Base-by-base conservation (phyloP, 2,888 invertebrate species). In the Melolontha melolontha region DNA sequence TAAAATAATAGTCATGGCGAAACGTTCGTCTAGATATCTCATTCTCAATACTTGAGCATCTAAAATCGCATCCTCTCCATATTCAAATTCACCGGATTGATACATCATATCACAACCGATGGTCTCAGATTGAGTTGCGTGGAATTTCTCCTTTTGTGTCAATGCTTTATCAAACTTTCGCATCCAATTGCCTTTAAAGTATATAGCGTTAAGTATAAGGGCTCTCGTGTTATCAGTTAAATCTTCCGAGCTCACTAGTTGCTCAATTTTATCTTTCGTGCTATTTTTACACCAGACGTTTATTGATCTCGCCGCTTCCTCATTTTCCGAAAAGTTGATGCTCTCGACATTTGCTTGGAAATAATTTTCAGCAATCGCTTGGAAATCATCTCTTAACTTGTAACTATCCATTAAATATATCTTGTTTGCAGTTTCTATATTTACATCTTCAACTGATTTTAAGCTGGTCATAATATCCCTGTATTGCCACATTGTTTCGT, bases 191-290 rank as follows among this genome's bases (percentile, higher is more conserved):
- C 91, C 88, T 85, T 95, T 95, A 83, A 96, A 96, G 80, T 95
- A 94, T n/a, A 96, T 87, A 0, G 94, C 95, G 79, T 94, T 96
- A 2, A 94, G 87, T 4, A 96, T 86, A 1, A 95, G 89, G 67
- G 93, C 81, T 54, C 89, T 85, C 1, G 93, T 92, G 0, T 82
- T 77, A 0, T 59, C 52, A 77, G 84, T 76, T 0, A 94, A 78
- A 75, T 86, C 84, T 72, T 85, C 89, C 1, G 87, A n/a, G 1
- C 85, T 80, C 51, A 98, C 82, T 1, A 98, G 84, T 75, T 95
- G 86, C 74, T 89, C 89, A 66, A 98, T 97, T 80, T 91, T 93
- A 6, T 91, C 83, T 62, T 93, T 90, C 0, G 97, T 98, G 77
- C 93, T 88, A 4, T 87, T 80, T 77, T 90, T 90, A 42, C 91